phyloP scores from a whole-genome alignment of 1,140 invertebrate genomes.

The Zelostemma sp. region DNA sequence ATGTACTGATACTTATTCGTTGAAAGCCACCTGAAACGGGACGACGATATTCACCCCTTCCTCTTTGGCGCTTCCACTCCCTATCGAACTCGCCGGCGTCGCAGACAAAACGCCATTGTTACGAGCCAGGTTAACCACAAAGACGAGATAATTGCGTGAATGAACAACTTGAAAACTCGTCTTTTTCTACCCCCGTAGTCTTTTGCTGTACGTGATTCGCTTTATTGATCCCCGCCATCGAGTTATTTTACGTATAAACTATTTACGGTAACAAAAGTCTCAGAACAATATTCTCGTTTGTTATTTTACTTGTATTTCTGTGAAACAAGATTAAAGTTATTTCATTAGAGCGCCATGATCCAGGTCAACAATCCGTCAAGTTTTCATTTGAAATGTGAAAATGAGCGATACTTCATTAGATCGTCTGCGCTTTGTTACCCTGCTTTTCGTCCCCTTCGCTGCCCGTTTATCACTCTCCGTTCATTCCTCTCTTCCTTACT shows the following conservation, averaged over 20 bases:
- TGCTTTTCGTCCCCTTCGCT: slow-evolving; percentile 24
- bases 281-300: too few species aligned
- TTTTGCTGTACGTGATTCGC: slow-evolving; percentile 20
- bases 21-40: too few species aligned
- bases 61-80: slow-evolving; percentile 14
- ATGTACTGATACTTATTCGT: not conserved
- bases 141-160: slow-evolving; percentile 53
- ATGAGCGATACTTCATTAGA: slow-evolving; percentile 49
- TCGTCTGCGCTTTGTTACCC: slow-evolving; percentile 35
- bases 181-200: slow-evolving; percentile 10
- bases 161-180: slow-evolving; percentile 45
- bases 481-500: slow-evolving; percentile 13
- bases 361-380: slow-evolving; percentile 42
- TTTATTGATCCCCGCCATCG: slow-evolving; percentile 36
- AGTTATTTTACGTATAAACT: slow-evolving; percentile 30
- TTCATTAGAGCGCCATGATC: too few species aligned
- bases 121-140: slow-evolving; percentile 11
- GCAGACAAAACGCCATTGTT: slow-evolving; percentile 42
- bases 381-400: slow-evolving; percentile 44
- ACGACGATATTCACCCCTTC: not conserved
- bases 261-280: too few species aligned
- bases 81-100: slow-evolving; percentile 11
- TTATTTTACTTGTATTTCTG: too few species aligned
- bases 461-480: slow-evolving; percentile 35
- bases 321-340: too few species aligned